Percentiles rank a stretch among this genome's conserved stretches.
Conservation (phyloP, 2,797 vertebrate genomes). For the Helicolenus hilgendorfi region DNA sequence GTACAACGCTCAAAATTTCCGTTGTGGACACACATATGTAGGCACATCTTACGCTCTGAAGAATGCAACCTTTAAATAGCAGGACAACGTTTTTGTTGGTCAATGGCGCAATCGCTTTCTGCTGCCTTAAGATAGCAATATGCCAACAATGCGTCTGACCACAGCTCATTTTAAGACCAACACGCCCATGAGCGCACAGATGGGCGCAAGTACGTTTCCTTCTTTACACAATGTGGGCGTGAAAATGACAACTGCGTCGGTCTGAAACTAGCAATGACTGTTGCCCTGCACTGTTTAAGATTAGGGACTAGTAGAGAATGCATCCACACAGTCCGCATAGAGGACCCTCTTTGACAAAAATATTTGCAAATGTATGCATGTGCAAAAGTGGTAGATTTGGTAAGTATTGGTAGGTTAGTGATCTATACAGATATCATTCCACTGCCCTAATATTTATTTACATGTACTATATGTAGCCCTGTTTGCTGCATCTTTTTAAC, state of each 20-base stretch:
- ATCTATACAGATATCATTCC: background rate
- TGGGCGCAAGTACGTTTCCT: background rate
- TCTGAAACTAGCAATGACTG: background rate
- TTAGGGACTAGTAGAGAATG: too few species aligned
- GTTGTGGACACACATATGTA: background rate
- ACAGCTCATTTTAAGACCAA: background rate
- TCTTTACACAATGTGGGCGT: background rate
- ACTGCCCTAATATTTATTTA: conserved; percentile 6
- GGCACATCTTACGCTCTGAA: background rate
- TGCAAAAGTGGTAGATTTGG: background rate
- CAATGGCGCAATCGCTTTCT: background rate
- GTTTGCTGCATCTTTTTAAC: background rate
- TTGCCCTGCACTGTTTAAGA: background rate
- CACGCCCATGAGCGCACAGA: background rate
- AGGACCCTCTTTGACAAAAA: background rate
- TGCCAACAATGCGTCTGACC: background rate
- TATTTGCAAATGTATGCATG: background rate
- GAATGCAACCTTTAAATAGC: background rate
- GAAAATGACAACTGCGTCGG: background rate
- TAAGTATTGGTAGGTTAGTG: background rate
- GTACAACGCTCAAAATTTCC: background rate
- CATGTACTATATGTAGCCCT: background rate
- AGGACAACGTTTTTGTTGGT: background rate
- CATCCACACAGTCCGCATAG: background rate
- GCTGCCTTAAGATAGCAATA: background rate